Base-by-base conservation (phyloP, 2,113 vertebrate genomes). In the Trochalopteron elliotii region DNA sequence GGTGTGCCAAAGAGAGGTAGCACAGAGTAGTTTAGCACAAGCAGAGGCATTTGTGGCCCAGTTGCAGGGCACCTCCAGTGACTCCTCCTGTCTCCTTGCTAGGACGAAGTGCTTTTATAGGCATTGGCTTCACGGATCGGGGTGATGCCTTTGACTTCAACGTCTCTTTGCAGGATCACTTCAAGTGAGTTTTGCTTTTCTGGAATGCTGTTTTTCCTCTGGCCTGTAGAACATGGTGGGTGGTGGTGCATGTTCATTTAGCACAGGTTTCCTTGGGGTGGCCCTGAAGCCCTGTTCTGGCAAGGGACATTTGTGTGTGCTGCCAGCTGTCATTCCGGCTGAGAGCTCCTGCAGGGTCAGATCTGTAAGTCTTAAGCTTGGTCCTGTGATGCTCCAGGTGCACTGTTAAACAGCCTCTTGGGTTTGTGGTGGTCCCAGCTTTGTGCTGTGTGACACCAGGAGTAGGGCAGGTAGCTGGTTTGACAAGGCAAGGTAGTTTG, bases 121-220 rank as follows among this genome's bases (percentile, higher is more conserved):
- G 99, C 87, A 98, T 99, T 69, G 99, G 99, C 59, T 99, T 99
- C 90, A 98, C 98, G 37, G 99, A 99, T 97, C 97, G 99, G 89
- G 99, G 99, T 30, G 99, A 99, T 93, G 98, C 99, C n/a, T 99
- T 99, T 86, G 99, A 99, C 97, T 99, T 99, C 97, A 99, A 99
- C 33, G 99, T 99, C 50, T 98, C 99, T 47, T 98, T 99, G 91
- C 99, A 99, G 97, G 99, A 99, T 97, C 99, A 99, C 95, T 99
- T 99, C 97, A 99, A 99, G 99, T 99, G 97, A 94, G 98, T 97
- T 84, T 81, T 67, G 53, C 33, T 81, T 78, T 44, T 87, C 55
- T 75, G 49, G 65, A 89, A 69, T 87, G 49, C 49, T 47, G 7
- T 52, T 85, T 88, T 57, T 57, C 50, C 25, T 57, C 60, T 78